phyloP scores from a whole-genome alignment of 2,797 vertebrate species.

The Tokudaia muenninki region DNA sequence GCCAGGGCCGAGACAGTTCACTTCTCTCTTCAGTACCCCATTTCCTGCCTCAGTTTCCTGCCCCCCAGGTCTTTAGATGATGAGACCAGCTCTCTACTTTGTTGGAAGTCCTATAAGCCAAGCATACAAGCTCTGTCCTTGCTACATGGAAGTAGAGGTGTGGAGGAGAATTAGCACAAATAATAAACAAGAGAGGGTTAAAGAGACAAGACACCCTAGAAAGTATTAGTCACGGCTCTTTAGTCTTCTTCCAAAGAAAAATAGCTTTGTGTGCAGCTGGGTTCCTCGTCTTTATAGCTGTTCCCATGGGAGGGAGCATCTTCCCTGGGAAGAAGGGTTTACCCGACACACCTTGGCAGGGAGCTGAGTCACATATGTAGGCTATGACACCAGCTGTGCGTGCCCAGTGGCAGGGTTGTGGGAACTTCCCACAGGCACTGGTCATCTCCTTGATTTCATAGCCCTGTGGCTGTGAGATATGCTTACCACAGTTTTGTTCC shows the following conservation, averaged over 20 bases:
- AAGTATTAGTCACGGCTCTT: constrained; percentile 60
- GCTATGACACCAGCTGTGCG: not conserved
- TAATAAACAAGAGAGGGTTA: constrained; percentile 39
- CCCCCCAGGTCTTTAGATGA: too few relatives aligned
- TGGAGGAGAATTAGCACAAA: not conserved
- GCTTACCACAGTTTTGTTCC: not conserved
- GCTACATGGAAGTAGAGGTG: not conserved
- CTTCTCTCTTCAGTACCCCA: not conserved
- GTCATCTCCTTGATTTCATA: not conserved
- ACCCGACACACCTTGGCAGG: not conserved
- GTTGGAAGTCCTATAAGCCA: not conserved
- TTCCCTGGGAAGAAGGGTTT: not conserved
- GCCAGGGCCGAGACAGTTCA: not conserved
- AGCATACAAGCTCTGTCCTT: not conserved
- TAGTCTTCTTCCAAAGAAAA: constrained; percentile 56
- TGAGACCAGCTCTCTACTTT: not conserved
- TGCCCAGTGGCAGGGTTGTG: not conserved
- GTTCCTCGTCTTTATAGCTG: not conserved
- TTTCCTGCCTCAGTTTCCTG: not conserved
- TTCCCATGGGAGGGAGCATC: not conserved
- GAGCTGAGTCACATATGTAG: not conserved
- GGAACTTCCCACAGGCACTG: not conserved
- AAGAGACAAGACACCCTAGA: constrained; percentile 30
- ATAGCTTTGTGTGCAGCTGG: constrained; percentile 49
- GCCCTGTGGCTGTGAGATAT: too few relatives aligned